Evolutionary conservation across 2,113 vertebrate species (phyloP).

Genomic region (Nannospalax galili): DNA sequence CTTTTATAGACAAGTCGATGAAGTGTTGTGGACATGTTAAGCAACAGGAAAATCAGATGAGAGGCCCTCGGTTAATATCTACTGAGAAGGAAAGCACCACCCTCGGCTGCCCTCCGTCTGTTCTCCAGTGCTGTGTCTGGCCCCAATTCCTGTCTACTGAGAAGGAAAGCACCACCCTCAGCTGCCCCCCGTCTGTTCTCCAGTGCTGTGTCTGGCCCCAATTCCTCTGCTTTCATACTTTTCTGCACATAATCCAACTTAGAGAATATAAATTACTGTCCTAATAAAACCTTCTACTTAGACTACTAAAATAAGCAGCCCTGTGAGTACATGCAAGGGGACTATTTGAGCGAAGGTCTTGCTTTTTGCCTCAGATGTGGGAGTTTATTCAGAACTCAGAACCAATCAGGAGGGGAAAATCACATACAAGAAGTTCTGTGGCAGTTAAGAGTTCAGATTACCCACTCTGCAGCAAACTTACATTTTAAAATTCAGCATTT

Average conservation of each 20-base stretch:
- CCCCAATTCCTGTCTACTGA: conserved; percentile 26
- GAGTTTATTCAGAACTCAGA: not conserved
- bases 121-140: not conserved
- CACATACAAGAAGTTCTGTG: not conserved
- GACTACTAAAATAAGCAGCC: not conserved
- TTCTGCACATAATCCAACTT: not conserved
- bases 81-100: conserved; percentile 28
- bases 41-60: not conserved
- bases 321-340: not conserved
- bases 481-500: conserved; percentile 23
- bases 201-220: not conserved
- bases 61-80: not conserved
- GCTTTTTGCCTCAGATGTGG: not conserved
- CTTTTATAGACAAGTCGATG: conserved; percentile 63
- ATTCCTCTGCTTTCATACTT: not conserved
- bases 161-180: not conserved
- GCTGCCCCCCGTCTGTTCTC: not conserved
- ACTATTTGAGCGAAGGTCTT: not conserved
- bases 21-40: conserved; percentile 67
- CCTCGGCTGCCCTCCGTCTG: not conserved
- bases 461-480: conserved; percentile 4
- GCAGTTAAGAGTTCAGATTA: not conserved
- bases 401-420: not conserved
- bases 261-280: not conserved
- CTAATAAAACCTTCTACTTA: not conserved